These are phyloP conservation scores for Carettochelys insculpta DNA, from an alignment of 2,113 vertebrate species.

Conservation along the genomic window DNA sequence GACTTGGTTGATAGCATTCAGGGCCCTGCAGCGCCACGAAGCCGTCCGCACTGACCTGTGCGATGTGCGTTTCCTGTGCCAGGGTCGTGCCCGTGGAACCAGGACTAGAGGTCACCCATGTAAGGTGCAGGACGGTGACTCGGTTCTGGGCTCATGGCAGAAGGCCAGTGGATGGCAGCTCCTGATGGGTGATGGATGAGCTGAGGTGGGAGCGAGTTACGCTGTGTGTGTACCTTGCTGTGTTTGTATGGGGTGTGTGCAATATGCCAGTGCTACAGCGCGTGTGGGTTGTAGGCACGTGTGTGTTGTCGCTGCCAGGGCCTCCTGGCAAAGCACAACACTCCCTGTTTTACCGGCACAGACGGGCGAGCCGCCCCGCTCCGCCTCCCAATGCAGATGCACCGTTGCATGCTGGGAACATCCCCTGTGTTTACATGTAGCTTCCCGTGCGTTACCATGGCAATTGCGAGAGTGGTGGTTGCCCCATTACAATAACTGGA, in stretches of 20 bases:
- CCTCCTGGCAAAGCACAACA: neutral
- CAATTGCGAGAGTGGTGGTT: neutral
- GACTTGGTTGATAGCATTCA: neutral
- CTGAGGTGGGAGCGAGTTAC: neutral
- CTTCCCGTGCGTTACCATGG: rapidly evolving
- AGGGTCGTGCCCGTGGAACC: neutral
- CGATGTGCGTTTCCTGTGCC: neutral
- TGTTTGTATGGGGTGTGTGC: neutral
- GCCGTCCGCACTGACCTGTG: neutral
- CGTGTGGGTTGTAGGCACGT: neutral
- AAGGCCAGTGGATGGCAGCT: too few relatives aligned
- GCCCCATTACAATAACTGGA: conserved; percentile 39
- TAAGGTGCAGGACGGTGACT: neutral
- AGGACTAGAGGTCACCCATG: neutral
- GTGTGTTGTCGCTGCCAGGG: neutral
- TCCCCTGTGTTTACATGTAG: neutral
- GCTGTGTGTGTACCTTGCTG: neutral
- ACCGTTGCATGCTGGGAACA: neutral
- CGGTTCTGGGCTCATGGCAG: neutral
- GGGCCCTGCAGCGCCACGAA: neutral
- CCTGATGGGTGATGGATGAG: too few relatives aligned
- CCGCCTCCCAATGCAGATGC: rapidly evolving
- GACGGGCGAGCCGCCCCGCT: neutral
- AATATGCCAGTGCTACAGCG: neutral
- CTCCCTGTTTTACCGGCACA: neutral